Conservation (phyloP, 2,888 invertebrate species). For the Beris morrisii region DNA sequence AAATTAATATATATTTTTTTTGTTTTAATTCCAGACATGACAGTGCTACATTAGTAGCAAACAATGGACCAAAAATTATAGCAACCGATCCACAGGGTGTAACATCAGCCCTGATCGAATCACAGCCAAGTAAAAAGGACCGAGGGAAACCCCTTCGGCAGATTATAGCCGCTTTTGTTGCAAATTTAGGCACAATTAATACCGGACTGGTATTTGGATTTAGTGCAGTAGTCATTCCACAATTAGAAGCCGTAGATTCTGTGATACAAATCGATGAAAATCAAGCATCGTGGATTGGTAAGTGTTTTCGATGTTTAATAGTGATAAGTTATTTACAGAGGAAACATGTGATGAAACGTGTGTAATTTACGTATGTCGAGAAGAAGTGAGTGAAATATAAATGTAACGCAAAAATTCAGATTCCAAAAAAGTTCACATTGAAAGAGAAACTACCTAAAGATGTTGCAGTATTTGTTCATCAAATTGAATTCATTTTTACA, state of each 20-base stretch:
- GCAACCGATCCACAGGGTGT: conserved; percentile 6
- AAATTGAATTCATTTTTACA: no score
- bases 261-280: conserved; percentile 59
- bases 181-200: conserved; percentile 69
- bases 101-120: conserved; percentile 5
- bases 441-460: no score
- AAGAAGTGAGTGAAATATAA: no score
- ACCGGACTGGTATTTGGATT: conserved; percentile 73
- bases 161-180: conserved; percentile 65
- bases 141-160: conserved; percentile 60
- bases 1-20: conserved; percentile 3
- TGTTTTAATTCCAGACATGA: conserved; percentile 21
- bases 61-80: conserved; percentile 17
- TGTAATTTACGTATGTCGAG: no score
- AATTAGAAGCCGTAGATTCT: conserved; percentile 59
- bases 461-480: no score
- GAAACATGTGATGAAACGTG: no score
- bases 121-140: conserved; percentile 25
- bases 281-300: conserved; percentile 71
- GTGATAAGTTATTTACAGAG: no score
- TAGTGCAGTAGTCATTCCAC: conserved; percentile 67
- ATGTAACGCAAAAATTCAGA: no score
- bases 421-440: no score
- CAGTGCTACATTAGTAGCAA: conserved; percentile 12
- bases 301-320: conserved; percentile 42